Percentiles rank a stretch among this genome's conserved stretches.
phyloP scores from a whole-genome alignment of 1,140 invertebrate species.

The Hermetia illucens region DNA sequence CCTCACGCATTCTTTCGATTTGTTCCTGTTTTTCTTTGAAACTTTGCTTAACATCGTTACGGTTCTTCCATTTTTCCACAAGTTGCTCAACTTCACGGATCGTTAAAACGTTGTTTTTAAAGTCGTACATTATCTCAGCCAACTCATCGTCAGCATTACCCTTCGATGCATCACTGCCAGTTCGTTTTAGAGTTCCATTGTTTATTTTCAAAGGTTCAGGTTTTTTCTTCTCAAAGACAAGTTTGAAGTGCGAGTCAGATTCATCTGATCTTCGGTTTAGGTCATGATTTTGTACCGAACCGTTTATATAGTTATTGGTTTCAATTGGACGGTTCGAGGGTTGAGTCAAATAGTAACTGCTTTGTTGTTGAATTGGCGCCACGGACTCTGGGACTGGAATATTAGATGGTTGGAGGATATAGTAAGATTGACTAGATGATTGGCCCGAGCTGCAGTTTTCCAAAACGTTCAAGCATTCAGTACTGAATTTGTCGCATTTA shows the following conservation, averaged over 20 bases:
- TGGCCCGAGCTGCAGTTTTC: conserved; percentile 17
- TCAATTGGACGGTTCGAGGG: conserved; percentile 42
- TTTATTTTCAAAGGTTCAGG: conserved; percentile 8
- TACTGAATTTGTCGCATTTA: conserved; percentile 25
- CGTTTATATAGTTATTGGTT: conserved; percentile 8
- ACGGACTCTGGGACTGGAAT: conserved; percentile 14
- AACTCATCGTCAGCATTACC: conserved; percentile 56
- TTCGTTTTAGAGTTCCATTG: conserved; percentile 22
- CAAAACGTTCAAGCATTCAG: conserved; percentile 26
- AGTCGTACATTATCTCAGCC: conserved; percentile 75
- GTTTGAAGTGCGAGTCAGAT: conserved; percentile 7
- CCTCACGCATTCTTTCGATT: conserved; percentile 57
- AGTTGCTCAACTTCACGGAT: conserved; percentile 70
- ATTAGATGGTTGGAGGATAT: conserved; percentile 27
- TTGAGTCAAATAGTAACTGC: conserved; percentile 38
- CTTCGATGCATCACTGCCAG: conserved; percentile 18
- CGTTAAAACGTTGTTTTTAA: conserved; percentile 76
- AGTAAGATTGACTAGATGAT: conserved; percentile 19
- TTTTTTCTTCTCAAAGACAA: conserved; percentile 6
- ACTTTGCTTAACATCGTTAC: conserved; percentile 72
- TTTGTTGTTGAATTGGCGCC: background rate
- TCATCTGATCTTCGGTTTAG: conserved; percentile 12
- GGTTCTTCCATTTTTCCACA: conserved; percentile 69
- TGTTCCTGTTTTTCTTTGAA: conserved; percentile 73
- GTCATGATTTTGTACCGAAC: conserved; percentile 10